These are phyloP conservation scores for Amiota communis DNA, from an alignment of 2,888 invertebrate species.

Conservation along the genomic window DNA sequence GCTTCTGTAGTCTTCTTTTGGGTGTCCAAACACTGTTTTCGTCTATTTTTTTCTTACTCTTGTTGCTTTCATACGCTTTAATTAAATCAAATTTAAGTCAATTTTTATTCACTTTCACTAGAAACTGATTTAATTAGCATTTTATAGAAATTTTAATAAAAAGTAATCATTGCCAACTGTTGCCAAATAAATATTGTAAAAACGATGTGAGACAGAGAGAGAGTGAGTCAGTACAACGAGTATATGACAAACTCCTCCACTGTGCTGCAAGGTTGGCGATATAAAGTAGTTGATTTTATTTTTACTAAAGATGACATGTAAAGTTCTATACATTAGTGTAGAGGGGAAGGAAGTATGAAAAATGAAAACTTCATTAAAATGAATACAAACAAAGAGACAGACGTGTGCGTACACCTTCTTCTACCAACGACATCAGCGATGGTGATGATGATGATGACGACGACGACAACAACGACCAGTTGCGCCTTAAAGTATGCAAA, in stretches of 20 bases:
- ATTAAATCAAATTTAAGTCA: conserved; percentile 43
- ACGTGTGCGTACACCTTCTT: neutral
- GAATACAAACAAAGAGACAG: neutral
- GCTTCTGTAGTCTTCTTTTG: conserved; percentile 34
- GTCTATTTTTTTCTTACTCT: no score
- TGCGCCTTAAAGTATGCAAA: conserved; percentile 39
- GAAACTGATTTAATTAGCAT: conserved; percentile 47
- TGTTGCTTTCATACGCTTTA: conserved; percentile 1
- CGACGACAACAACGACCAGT: conserved; percentile 45
- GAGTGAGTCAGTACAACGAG: no score
- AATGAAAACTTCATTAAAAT: conserved; percentile 9
- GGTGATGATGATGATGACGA: conserved; percentile 5
- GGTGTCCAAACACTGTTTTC: no score
- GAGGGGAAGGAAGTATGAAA: neutral
- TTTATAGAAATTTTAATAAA: conserved; percentile 35
- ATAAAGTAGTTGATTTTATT: no score
- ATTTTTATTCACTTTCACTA: conserved; percentile 18
- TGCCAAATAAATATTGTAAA: conserved; percentile 6
- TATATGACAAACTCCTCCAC: no score
- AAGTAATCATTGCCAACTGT: conserved; percentile 20
- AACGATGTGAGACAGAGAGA: no score
- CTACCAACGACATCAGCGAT: no score
- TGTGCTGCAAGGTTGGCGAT: no score
- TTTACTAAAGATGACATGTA: no score
- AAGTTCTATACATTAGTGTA: neutral